phyloP scores from a whole-genome alignment of 2,797 vertebrate genomes.

The Alcedo atthis region DNA sequence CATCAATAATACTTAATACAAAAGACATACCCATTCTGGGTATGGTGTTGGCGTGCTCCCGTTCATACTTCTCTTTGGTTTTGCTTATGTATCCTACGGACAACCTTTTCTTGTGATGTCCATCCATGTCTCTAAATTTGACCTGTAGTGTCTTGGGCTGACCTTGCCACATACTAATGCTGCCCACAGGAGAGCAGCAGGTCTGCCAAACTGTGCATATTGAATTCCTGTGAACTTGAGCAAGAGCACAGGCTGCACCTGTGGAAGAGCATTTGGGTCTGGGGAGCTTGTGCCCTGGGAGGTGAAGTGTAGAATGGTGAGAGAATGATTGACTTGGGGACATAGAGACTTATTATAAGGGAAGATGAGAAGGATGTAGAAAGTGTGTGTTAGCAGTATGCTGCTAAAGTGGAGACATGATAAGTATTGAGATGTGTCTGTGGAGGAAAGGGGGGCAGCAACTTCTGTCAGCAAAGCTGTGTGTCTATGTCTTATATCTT shows the following conservation, averaged over 20 bases:
- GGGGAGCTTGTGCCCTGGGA: neutral
- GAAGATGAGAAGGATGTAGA: neutral
- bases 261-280: rapidly evolving
- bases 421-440: neutral
- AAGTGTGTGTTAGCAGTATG: neutral
- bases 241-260: neutral
- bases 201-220: neutral
- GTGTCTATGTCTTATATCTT: neutral
- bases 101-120: neutral
- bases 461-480: neutral
- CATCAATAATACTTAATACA: neutral
- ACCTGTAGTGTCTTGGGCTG: neutral
- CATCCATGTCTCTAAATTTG: rapidly evolving
- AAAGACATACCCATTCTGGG: neutral
- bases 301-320: neutral
- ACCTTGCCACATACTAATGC: neutral
- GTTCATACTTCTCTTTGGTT: neutral
- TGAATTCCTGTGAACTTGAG: neutral
- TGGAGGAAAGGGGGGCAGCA: neutral
- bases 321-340: neutral
- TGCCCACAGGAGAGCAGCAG: neutral
- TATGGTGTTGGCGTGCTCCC: neutral
- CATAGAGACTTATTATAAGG: neutral
- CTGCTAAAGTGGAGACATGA: neutral
- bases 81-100: neutral